These are phyloP conservation scores for Aplysina aerophoba DNA, from an alignment of 37 sponge, comb jelly and placozoan species.

Conservation along the genomic window DNA sequence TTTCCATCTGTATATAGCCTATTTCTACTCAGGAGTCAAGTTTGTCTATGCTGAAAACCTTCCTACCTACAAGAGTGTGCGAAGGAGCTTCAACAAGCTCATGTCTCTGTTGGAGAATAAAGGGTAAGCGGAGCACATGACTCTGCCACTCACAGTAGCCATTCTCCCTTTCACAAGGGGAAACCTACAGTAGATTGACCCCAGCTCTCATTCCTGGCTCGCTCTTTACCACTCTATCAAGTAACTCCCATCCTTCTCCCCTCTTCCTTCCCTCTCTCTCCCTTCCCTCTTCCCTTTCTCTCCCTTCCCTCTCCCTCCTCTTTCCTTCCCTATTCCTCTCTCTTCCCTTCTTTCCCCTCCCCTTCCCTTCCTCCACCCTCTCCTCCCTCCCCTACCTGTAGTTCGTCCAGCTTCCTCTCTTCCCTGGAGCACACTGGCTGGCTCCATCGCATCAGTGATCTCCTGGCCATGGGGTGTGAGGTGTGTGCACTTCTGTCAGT, in stretches of 20 bases:
- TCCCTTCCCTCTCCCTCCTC: conserved; percentile 1
- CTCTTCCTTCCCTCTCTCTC: no score
- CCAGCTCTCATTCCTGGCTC: neutral
- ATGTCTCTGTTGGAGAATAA: conserved; percentile 70
- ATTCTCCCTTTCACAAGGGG: neutral
- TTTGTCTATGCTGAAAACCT: conserved; percentile 59
- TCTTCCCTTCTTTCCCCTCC: neutral
- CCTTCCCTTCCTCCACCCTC: neutral
- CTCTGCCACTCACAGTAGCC: neutral
- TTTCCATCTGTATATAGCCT: conserved; percentile 48
- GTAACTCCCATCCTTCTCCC: no score
- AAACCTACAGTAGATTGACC: neutral
- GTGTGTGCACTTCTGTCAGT: conserved; percentile 45
- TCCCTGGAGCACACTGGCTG: conserved; percentile 77
- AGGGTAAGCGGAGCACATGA: conserved; percentile 43
- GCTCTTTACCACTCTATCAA: no score
- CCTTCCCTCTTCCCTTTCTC: no score
- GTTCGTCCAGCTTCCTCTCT: conserved; percentile 68
- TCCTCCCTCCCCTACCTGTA: conserved; percentile 1
- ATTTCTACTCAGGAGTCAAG: conserved; percentile 80
- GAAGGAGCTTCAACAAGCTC: conserved; percentile 71
- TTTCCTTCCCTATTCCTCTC: neutral
- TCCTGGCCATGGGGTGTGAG: conserved; percentile 53
- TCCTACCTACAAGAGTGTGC: conserved; percentile 68
- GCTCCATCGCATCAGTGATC: conserved; percentile 69